phyloP scores from a whole-genome alignment of 1,140 invertebrate genomes.

The Trinorchestia longiramus region DNA sequence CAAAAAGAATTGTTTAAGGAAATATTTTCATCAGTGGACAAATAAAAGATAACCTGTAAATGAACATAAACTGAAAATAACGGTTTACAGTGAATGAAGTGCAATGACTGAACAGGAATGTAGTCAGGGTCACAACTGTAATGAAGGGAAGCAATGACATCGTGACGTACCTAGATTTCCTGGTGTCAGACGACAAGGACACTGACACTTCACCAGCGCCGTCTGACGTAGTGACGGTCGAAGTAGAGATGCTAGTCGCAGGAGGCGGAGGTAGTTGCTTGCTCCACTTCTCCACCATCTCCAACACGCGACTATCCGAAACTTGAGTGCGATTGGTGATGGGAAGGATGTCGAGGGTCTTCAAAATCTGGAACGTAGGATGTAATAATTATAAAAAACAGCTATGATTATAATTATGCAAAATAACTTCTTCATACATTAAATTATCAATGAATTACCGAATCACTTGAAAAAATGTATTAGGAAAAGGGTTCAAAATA shows the following conservation, averaged over 20 bases:
- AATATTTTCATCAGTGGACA: too few species aligned
- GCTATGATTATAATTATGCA: too few species aligned
- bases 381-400: not conserved
- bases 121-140: not conserved
- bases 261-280: constrained; percentile 55
- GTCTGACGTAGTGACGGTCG: constrained; percentile 56
- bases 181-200: constrained; percentile 52
- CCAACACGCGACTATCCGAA: constrained; percentile 87
- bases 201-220: constrained; percentile 49
- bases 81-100: not conserved
- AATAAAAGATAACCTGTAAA: too few species aligned
- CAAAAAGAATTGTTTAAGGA: too few species aligned
- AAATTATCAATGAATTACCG: too few species aligned
- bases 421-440: too few species aligned
- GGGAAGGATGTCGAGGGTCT: constrained; percentile 84
- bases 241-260: constrained; percentile 51
- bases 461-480: too few species aligned
- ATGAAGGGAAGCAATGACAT: not conserved
- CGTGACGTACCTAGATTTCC: constrained; percentile 57
- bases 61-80: too few species aligned
- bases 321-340: constrained; percentile 94
- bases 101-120: not conserved
- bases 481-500: too few species aligned
- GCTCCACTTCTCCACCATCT: constrained; percentile 85
- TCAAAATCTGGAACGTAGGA: constrained; percentile 79